Percentiles rank a stretch among this genome's conserved stretches.
Conservation (phyloP, 2,888 invertebrate species). For the Caradrina kadenii region DNA sequence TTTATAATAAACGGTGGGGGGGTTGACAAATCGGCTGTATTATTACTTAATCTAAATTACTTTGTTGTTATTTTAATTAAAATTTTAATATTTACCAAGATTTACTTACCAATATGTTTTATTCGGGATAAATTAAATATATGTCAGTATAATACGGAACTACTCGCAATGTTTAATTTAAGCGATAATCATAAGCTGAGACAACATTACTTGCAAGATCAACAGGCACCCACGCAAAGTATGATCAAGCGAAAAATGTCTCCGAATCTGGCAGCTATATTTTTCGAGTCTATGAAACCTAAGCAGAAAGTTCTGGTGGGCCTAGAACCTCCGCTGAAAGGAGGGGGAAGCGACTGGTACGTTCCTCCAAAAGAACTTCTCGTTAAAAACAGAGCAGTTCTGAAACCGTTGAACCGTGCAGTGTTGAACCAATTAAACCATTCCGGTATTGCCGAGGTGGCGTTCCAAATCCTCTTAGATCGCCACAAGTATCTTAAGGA, state of each 20-base stretch:
- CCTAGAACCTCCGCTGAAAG: slow-evolving; percentile 80
- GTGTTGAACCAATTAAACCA: slow-evolving; percentile 75
- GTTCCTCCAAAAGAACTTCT: slow-evolving; percentile 77
- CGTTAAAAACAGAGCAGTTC: slow-evolving; percentile 74
- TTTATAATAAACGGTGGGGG: no score
- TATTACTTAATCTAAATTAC: no score
- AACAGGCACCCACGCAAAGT: slow-evolving; percentile 82
- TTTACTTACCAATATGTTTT: no score
- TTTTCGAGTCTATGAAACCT: slow-evolving; percentile 81
- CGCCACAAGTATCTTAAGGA: slow-evolving; percentile 70
- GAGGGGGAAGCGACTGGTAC: slow-evolving; percentile 83
- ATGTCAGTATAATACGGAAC: no score
- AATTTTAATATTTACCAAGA: no score
- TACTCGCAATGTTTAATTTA: slow-evolving; percentile 65
- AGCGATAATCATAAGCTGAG: slow-evolving; percentile 80
- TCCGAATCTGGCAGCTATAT: slow-evolving; percentile 77
- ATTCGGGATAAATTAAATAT: no score
- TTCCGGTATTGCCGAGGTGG: slow-evolving; percentile 74
- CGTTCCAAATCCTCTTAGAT: slow-evolving; percentile 68
- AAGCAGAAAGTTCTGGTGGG: slow-evolving; percentile 81
- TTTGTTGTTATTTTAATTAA: no score
- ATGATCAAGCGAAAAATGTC: slow-evolving; percentile 80
- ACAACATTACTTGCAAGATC: slow-evolving; percentile 78
- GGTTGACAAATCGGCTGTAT: no score
- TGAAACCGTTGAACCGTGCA: slow-evolving; percentile 78